Percentiles rank a stretch among this genome's conserved stretches.
phyloP scores from a whole-genome alignment of 2,797 vertebrate genomes.

The Lateolabrax maculatus region DNA sequence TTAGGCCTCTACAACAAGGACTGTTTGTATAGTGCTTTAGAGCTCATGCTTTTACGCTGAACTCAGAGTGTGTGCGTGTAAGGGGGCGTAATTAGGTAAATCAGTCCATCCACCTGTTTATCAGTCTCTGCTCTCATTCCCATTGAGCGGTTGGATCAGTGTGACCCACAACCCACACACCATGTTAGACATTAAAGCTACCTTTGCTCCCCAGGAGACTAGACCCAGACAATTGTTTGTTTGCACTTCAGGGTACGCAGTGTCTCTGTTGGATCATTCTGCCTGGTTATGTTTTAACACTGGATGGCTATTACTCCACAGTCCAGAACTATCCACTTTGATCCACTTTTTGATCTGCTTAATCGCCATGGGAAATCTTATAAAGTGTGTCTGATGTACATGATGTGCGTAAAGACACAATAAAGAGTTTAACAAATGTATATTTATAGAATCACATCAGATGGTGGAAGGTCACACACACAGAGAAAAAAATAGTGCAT shows the following conservation, averaged over 20 bases:
- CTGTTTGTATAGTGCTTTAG: not conserved
- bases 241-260: conserved; percentile 57
- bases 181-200: conserved; percentile 67
- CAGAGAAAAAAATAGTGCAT: not conserved
- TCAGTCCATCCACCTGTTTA: conserved; percentile 30
- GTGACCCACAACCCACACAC: conserved; percentile 55
- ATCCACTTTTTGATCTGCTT: conserved; percentile 43
- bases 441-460: conserved; percentile 30
- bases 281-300: conserved; percentile 60
- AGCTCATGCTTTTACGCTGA: conserved; percentile 30
- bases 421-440: conserved; percentile 26
- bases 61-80: not conserved
- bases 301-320: conserved; percentile 46
- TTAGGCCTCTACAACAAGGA: conserved; percentile 37
- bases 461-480: conserved; percentile 1
- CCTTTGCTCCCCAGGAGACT: conserved; percentile 74
- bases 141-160: conserved; percentile 39
- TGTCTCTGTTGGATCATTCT: conserved; percentile 52
- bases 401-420: conserved; percentile 19
- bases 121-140: conserved; percentile 37
- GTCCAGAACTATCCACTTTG: conserved; percentile 32
- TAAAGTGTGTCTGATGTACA: conserved; percentile 22
- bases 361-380: conserved; percentile 38
- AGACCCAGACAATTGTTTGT: conserved; percentile 65
- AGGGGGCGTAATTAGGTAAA: conserved; percentile 11